Conservation (phyloP, 2,888 invertebrate species). For the Orchestes rusci region DNA sequence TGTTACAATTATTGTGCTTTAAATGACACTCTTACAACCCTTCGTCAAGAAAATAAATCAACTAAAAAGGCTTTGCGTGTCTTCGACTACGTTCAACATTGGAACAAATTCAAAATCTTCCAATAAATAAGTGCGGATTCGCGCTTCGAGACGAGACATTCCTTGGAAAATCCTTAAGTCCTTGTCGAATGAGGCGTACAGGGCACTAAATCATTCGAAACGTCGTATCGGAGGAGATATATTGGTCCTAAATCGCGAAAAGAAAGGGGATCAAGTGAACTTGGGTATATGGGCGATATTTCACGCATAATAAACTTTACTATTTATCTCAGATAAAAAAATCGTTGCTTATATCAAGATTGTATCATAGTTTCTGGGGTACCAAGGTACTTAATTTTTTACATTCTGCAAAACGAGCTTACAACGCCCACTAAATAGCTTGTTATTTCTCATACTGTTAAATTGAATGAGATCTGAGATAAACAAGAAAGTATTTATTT, state of each 20-base stretch:
- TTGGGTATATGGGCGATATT: constrained; percentile 17
- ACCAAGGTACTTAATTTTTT: too few species aligned
- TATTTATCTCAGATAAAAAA: too few species aligned
- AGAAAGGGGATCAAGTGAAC: constrained; percentile 16
- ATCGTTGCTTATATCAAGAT: too few species aligned
- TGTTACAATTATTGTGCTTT: neutral
- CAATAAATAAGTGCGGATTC: constrained; percentile 21
- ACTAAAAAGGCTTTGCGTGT: neutral
- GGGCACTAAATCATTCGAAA: constrained; percentile 31
- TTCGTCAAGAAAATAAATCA: neutral
- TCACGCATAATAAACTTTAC: constrained; percentile 15
- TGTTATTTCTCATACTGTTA: too few species aligned
- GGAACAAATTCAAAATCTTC: constrained; percentile 10
- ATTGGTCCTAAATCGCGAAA: constrained; percentile 17
- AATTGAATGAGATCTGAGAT: too few species aligned
- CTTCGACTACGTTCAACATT: constrained; percentile 2
- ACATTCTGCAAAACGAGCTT: too few species aligned
- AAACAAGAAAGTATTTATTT: too few species aligned
- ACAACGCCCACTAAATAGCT: too few species aligned
- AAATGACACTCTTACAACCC: neutral
- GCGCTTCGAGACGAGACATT: constrained; percentile 12
- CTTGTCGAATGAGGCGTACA: constrained; percentile 36
- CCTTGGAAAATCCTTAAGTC: constrained; percentile 33
- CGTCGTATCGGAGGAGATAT: constrained; percentile 20
- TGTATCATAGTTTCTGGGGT: too few species aligned